phyloP scores from a whole-genome alignment of 2,797 vertebrate genomes.

The Sebastes glaucus region DNA sequence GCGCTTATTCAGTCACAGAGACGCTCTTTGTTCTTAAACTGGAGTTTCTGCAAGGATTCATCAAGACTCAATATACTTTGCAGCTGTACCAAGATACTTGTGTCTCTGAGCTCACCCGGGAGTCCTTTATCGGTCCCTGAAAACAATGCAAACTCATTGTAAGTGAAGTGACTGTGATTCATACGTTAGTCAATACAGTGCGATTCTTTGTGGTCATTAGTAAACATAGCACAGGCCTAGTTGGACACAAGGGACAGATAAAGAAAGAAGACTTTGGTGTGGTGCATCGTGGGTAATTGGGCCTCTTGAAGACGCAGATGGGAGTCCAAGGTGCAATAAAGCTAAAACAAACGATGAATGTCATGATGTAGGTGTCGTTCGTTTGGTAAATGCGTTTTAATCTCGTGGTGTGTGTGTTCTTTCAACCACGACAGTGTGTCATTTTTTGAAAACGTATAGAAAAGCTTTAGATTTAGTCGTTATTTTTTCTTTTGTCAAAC shows the following conservation, averaged over 20 bases:
- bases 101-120: neutral
- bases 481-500: neutral
- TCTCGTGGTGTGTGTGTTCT: neutral
- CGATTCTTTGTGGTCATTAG: constrained; percentile 66
- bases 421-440: neutral
- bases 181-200: constrained; percentile 41
- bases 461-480: neutral
- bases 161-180: constrained; percentile 57
- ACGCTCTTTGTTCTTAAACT: constrained; percentile 54
- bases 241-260: constrained; percentile 45
- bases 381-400: neutral
- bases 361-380: neutral
- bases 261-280: constrained; percentile 22
- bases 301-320: constrained; percentile 40
- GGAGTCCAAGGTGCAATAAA: constrained; percentile 2
- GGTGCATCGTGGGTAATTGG: constrained; percentile 40
- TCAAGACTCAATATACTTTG: constrained; percentile 28
- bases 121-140: constrained; percentile 10
- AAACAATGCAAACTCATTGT: constrained; percentile 56
- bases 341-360: neutral
- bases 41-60: constrained; percentile 24
- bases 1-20: constrained; percentile 28
- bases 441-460: neutral
- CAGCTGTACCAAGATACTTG: constrained; percentile 21
- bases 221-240: constrained; percentile 54